Evolutionary conservation across 2,888 invertebrate genomes (phyloP).

Genomic region (Sphaeridia pumilis): DNA sequence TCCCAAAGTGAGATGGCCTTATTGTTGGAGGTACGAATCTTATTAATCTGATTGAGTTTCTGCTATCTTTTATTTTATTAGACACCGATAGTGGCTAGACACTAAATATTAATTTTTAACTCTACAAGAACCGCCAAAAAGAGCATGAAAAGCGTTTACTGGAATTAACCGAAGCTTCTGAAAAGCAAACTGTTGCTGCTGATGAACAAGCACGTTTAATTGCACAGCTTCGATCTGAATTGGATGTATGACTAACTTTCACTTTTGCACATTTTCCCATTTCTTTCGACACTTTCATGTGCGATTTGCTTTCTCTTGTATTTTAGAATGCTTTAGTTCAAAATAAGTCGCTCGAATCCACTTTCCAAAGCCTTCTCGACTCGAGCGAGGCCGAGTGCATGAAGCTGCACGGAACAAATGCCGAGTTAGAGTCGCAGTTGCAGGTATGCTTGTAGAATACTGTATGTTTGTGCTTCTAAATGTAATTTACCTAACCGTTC

Average conservation of each 20-base stretch:
- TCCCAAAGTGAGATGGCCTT: slow-evolving; percentile 41
- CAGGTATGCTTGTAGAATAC: slow-evolving; percentile 20
- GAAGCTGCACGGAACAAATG: slow-evolving; percentile 26
- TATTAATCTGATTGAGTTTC: too few relatives aligned
- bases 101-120: background rate
- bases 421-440: slow-evolving; percentile 26
- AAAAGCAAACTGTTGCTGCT: background rate
- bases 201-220: slow-evolving; percentile 1
- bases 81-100: too few relatives aligned
- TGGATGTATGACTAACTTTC: slow-evolving; percentile 3
- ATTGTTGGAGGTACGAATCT: slow-evolving; percentile 31
- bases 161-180: slow-evolving; percentile 1
- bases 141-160: slow-evolving; percentile 9
- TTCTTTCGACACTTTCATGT: background rate
- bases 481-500: too few relatives aligned
- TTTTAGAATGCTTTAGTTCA: background rate
- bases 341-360: background rate
- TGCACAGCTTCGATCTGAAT: slow-evolving; percentile 1
- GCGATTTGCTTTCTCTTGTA: background rate
- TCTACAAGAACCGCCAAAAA: slow-evolving; percentile 6
- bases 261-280: background rate
- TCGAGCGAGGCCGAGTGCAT: slow-evolving; percentile 41
- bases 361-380: slow-evolving; percentile 39
- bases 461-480: background rate
- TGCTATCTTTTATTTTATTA: background rate